Base-by-base conservation (phyloP, 2,113 vertebrate species). In the Parus major region DNA sequence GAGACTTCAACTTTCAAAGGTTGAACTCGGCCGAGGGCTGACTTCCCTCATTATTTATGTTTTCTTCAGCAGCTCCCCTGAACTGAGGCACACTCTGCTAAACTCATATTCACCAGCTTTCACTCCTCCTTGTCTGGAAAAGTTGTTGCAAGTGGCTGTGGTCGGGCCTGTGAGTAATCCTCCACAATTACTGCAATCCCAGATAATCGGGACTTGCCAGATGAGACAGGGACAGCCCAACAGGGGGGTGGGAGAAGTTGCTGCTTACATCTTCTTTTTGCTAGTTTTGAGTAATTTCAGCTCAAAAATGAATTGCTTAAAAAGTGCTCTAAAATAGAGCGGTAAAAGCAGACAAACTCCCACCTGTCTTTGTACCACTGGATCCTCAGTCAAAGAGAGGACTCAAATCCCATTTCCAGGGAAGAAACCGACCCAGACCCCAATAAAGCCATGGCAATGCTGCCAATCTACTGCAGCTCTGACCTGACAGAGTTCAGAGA, bases 1-100 rank as follows among this genome's bases (percentile, higher is more conserved):
- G 71, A 95, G 96, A 78, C 83, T 91, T 88, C 61, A 81, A 79
- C 88, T 96, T 94, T 92, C 93, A 84, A 33, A 95, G 50, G 75
- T 1, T 96, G 88, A 92, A 88, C 94, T 86, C 1, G 1, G 53
- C n/a, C 1, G 0, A 91, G 69, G 68, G 50, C 81, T 77, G 46
- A 61, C 77, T 94, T 96, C 59, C 66, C 49, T 92, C 29, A 2
- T 76, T 76, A 79, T 88, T 95, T 92, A 15, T 66, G 42, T 87
- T 93, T 89, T 85, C 66, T 96, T 85, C 78, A 66, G 63, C 57
- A 42, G 73, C 75, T 93, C 87, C 91, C 86, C 75, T 44, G 86
- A 82, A 82, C 69, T 11, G 44, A 79, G 41, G 56, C 44, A 47
- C 15, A 4, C 33, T 87, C 78, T 84, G 94, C 56, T 86, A 93